Base-by-base conservation (phyloP, 2,888 invertebrate genomes). In the Pterobdella sp. region DNA sequence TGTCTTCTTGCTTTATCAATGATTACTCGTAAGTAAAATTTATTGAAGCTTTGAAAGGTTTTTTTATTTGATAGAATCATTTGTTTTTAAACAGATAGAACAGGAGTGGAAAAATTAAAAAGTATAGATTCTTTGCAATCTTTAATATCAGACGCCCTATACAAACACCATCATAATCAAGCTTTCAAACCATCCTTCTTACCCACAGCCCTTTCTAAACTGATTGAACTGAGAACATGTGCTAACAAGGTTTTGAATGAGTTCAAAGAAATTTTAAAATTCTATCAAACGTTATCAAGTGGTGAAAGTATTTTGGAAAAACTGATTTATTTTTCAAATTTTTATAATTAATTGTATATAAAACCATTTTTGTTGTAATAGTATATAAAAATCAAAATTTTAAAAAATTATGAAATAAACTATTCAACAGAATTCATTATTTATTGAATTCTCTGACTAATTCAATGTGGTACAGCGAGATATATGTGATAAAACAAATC, bases 51-150 rank as follows among this genome's bases (percentile, higher is more conserved):
- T 36, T 34, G 31, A 42, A 36, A n/a, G n/a, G 18, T 72, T 34
- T n/a, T 66, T 65, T 18, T 42, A 29, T 65, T 34, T 0, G 64
- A 18, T 32, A 65, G 4, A 10, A 29, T 35, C 36, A 37, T 32
- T 60, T 26, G 60, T 26, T 67, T 67, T n/a, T 67, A 26, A 26
- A 22, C 88, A 94, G 94, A 94, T 85, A 89, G 95, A 35, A 94
- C 94, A 82, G 94, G 94, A 66, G 85, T 96, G 78, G 90, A 90
- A 81, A 94, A 95, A 81, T 92, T 93, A 0, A 90, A 91, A 81
- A 90, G 91, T 79, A 92, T 96, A 78, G 96, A 97, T 83, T 92
- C 92, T 80, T 87, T 96, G 29, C 95, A 97, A 84, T 94, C 93
- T 91, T 94, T 94, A 85, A 92, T 97, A 80, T 93, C 96, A 80